Evolutionary conservation across 35 echinoderm and acorn worm genomes (phyloP).

Genomic region (Ophioderma brevispina): DNA sequence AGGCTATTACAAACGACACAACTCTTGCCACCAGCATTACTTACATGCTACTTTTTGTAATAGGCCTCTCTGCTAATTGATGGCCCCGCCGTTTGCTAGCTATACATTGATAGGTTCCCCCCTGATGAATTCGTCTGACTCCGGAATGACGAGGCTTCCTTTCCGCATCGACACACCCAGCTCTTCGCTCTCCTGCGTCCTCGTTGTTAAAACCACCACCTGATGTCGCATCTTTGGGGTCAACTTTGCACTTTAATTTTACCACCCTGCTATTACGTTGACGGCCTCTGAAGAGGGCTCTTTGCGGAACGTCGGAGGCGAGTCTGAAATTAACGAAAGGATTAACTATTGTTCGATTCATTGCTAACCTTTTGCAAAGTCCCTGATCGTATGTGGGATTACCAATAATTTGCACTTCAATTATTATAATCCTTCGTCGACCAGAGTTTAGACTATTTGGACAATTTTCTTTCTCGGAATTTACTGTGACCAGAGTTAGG

Average conservation of each 20-base stretch:
- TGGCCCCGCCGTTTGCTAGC: conserved; percentile 49
- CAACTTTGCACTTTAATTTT: conserved; percentile 70
- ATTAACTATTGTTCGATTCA: too few relatives aligned
- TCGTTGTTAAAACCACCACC: conserved; percentile 66
- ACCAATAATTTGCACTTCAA: too few relatives aligned
- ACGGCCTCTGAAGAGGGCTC: conserved; percentile 83
- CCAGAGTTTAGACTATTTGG: too few relatives aligned
- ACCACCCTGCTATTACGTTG: conserved; percentile 71
- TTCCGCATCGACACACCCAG: conserved; percentile 46
- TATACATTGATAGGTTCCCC: conserved; percentile 83
- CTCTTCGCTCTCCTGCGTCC: conserved; percentile 4
- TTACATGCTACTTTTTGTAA: conserved; percentile 74
- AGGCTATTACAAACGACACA: too few relatives aligned
- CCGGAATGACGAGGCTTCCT: conserved; percentile 56
- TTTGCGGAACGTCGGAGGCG: conserved; percentile 59
- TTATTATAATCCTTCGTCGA: too few relatives aligned
- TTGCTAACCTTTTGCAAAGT: too few relatives aligned
- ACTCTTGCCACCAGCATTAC: conserved; percentile 8
- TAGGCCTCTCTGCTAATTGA: conserved; percentile 59
- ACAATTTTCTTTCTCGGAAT: too few relatives aligned
- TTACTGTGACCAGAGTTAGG: too few relatives aligned
- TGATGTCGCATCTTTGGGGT: conserved; percentile 81
- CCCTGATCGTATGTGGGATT: too few relatives aligned
- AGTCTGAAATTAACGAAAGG: conserved; percentile 45
- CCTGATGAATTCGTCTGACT: conserved; percentile 64